Percentiles rank a stretch among this genome's conserved stretches.
Evolutionary conservation across 1,140 invertebrate genomes (phyloP).

Genomic region (Monochamus saltuarius): DNA sequence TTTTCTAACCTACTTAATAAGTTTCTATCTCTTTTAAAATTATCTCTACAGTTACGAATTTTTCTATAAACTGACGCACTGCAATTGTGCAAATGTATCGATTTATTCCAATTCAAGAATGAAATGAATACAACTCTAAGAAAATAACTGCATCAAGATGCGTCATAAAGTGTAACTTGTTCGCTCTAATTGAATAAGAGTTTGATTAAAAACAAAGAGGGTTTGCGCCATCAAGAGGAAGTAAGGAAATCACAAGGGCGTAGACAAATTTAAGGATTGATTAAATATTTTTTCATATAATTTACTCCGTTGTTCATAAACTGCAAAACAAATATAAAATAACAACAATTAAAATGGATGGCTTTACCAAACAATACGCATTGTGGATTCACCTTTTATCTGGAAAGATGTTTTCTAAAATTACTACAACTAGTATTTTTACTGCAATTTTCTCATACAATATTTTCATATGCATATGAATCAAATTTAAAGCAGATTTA

Average conservation of each 20-base stretch:
- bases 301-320: no score
- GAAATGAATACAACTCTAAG: background rate
- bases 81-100: no score
- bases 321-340: no score
- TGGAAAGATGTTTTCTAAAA: no score
- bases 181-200: constrained; percentile 28
- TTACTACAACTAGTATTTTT: no score
- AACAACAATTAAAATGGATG: background rate
- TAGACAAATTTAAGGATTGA: no score
- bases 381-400: background rate
- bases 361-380: background rate
- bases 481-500: no score
- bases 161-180: constrained; percentile 5
- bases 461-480: no score
- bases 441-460: no score
- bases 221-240: background rate
- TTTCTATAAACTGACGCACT: no score
- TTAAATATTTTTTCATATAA: no score
- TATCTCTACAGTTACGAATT: no score
- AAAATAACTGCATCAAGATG: constrained; percentile 3
- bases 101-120: background rate
- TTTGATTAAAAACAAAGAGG: constrained; percentile 29
- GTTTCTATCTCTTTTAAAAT: background rate
- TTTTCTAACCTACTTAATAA: background rate
- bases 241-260: background rate